Conservation (phyloP, 2,888 invertebrate genomes). For the Cremastinae sp. region DNA sequence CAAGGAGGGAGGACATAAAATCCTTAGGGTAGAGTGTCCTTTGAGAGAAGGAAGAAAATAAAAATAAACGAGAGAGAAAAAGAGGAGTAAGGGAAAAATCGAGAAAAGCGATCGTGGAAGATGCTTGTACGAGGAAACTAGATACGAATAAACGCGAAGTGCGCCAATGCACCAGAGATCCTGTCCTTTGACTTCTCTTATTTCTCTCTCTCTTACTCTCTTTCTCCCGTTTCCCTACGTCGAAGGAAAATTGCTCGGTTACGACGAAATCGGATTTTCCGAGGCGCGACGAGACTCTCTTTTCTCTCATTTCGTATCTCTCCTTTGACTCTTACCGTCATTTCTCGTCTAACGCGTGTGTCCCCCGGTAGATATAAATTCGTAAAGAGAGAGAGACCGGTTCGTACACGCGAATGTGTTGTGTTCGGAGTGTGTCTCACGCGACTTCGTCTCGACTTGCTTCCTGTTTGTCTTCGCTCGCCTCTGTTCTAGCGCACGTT, state of each 20-base stretch:
- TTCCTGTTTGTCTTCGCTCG: constrained; percentile 48
- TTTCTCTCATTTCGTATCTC: constrained; percentile 1
- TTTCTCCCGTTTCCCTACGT: constrained; percentile 33
- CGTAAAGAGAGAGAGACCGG: constrained; percentile 5
- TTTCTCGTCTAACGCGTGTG: constrained; percentile 11
- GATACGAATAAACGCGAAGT: constrained; percentile 49
- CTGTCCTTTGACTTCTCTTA: constrained; percentile 3
- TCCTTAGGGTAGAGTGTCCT: neutral
- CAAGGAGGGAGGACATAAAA: constrained; percentile 33
- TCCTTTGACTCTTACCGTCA: neutral
- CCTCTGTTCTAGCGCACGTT: constrained; percentile 14
- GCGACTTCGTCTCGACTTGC: constrained; percentile 23
- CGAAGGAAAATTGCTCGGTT: constrained; percentile 62
- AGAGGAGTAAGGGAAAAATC: constrained; percentile 46
- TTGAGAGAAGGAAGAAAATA: constrained; percentile 23
- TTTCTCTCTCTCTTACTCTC: constrained; percentile 13
- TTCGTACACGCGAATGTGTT: constrained; percentile 29
- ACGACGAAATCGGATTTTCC: constrained; percentile 71
- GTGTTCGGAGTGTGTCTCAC: constrained; percentile 26
- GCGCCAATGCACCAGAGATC: constrained; percentile 34
- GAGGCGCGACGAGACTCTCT: constrained; percentile 59
- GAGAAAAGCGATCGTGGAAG: constrained; percentile 55
- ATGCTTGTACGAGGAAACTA: constrained; percentile 35
- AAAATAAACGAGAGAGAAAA: constrained; percentile 33
- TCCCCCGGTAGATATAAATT: constrained; percentile 12